These are phyloP conservation scores for Loripinus fragilis DNA, from an alignment of 2,888 invertebrate genomes.

Conservation along the genomic window DNA sequence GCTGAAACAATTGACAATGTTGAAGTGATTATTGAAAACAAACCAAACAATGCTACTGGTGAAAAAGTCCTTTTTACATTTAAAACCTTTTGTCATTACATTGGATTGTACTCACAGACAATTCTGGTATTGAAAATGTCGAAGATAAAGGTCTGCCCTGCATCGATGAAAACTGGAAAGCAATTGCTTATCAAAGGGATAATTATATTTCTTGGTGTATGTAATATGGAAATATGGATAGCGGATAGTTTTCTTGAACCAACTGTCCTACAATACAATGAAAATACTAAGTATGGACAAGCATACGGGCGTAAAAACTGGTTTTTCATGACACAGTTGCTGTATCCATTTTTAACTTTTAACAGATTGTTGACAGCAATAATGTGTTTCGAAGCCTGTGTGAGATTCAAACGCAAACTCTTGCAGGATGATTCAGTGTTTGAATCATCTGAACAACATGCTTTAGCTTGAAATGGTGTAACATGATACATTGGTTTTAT, in stretches of 20 bases:
- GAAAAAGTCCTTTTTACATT: background rate
- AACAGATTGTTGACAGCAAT: background rate
- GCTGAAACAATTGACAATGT: slow-evolving; percentile 2
- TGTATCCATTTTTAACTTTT: background rate
- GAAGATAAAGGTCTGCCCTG: background rate
- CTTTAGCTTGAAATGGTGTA: no score
- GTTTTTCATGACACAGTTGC: background rate
- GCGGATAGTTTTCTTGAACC: slow-evolving; percentile 3
- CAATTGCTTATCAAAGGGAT: slow-evolving; percentile 4
- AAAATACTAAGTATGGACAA: background rate
- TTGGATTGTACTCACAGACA: slow-evolving; percentile 8
- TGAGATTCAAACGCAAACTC: background rate
- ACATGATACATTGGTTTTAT: no score
- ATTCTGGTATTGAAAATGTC: background rate
- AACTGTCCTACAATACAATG: background rate
- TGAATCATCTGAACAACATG: no score
- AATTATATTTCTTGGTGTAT: background rate
- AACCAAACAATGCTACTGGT: background rate
- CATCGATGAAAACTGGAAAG: background rate
- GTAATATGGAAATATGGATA: background rate
- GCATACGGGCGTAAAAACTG: background rate
- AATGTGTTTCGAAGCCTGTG: slow-evolving; percentile 1
- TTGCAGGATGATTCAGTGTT: background rate
- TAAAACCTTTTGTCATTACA: background rate
- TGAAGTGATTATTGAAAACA: background rate